Base-by-base conservation (phyloP, 2,888 invertebrate genomes). In the Conomelus anceps region DNA sequence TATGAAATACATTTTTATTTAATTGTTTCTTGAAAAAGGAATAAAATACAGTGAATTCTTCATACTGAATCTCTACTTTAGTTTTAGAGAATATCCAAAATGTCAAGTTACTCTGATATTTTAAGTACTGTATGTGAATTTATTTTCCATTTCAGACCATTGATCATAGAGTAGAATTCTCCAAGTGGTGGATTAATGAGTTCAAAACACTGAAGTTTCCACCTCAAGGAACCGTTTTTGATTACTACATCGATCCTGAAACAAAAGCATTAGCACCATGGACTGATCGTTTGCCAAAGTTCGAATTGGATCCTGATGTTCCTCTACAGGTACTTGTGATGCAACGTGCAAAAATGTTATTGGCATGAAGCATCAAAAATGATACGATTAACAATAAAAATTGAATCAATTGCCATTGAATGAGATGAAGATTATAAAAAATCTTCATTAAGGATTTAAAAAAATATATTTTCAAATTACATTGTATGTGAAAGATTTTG, bases 131-230 rank as follows among this genome's bases (percentile, higher is more conserved):
- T 85, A 22, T 85, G 41, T 24, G 13, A 87, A 23, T 22, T 34
- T 22, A n/a, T 88, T 88, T 87, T 89, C 41, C 89, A 88, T 89
- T 91, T n/a, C 91, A 94, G 94, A 92, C 94, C 22, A 92, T 95
- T 0, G 95, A 95, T 92, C 94, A 95, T 92, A 93, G 96, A 92
- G 92, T 94, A 91, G 97, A 99, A 93, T 99, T 98, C 93, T 97
- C 98, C 85, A 99, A 99, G 94, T 99, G 99, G 99, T 99, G 98
- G 98, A 94, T 96, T 20, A 98, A 98, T 92, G 99, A 99, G 93
- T 99, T 99, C 93, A 99, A 99, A 94, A 96, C 96, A 23, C 95
- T 99, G 1, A 98, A 98, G 93, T 99, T 98, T 93, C 99, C 99
- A 0, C 92, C 96, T 88, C 97, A 97, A 90, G 98, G 98, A 3